Evolutionary conservation across 2,113 vertebrate genomes (phyloP).

Genomic region (Antennarius striatus): DNA sequence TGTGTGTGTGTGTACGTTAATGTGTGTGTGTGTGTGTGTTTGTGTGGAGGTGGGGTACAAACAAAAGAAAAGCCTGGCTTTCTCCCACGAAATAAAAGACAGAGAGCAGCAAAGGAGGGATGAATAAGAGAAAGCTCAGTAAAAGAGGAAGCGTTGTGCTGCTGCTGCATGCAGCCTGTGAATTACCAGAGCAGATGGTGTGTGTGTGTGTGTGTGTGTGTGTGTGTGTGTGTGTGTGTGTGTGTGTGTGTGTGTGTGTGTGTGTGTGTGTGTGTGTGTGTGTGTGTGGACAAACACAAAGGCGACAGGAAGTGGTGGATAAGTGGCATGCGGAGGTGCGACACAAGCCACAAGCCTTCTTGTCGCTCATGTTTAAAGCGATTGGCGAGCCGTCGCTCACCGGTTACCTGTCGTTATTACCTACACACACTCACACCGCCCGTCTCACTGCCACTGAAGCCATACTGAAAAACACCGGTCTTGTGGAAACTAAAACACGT

Average conservation of each 20-base stretch:
- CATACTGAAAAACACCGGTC: too few species aligned
- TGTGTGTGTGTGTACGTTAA: constrained; percentile 15
- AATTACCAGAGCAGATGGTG: constrained; percentile 81
- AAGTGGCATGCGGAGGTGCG: constrained; percentile 71
- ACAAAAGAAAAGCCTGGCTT: constrained; percentile 69
- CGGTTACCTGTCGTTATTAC: constrained; percentile 3
- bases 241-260: constrained; percentile 25
- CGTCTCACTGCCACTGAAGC: neutral
- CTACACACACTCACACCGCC: neutral
- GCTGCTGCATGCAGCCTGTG: constrained; percentile 76
- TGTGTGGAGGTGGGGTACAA: constrained; percentile 39
- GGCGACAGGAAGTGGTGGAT: constrained; percentile 78
- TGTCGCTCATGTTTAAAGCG: neutral
- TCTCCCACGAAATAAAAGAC: constrained; percentile 60
- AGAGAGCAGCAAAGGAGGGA: constrained; percentile 48
- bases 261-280: constrained; percentile 37
- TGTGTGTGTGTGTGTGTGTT: constrained; percentile 18
- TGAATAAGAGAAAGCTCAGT: constrained; percentile 62
- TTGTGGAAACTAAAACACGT: too few species aligned
- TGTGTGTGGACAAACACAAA: constrained; percentile 69
- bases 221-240: constrained; percentile 35
- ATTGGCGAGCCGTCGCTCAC: neutral
- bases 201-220: constrained; percentile 48
- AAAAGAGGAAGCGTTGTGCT: constrained; percentile 71
- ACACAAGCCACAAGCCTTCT: constrained; percentile 68